Conservation (phyloP, 2,888 invertebrate genomes). For the Pseudococcus viburni region DNA sequence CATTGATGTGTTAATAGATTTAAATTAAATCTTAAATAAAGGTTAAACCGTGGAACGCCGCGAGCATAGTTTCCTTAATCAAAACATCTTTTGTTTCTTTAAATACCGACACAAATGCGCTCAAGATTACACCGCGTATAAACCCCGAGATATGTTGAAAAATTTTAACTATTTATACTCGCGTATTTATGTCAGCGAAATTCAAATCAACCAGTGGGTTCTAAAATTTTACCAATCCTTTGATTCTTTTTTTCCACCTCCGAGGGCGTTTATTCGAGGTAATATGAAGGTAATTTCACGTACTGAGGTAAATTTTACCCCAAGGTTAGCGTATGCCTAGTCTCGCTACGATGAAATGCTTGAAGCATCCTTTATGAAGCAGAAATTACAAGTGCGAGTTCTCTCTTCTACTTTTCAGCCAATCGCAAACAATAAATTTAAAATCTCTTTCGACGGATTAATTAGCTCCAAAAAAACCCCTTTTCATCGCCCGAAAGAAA, state of each 20-base stretch:
- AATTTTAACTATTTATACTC: conserved; percentile 21
- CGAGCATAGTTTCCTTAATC: conserved; percentile 8
- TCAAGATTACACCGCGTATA: neutral
- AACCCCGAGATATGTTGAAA: neutral
- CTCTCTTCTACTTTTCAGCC: neutral
- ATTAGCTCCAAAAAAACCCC: neutral
- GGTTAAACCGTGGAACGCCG: neutral
- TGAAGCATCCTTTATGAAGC: no score
- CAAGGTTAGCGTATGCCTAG: no score
- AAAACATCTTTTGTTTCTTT: conserved; percentile 48
- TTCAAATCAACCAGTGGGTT: neutral
- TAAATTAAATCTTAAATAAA: conserved; percentile 48
- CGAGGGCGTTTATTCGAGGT: no score
- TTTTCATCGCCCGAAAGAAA: conserved; percentile 1
- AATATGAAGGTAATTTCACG: no score
- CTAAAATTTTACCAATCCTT: neutral
- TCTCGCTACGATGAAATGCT: no score
- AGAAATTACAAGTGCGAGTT: neutral
- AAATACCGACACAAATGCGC: conserved; percentile 34
- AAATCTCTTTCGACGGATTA: conserved; percentile 21
- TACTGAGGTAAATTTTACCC: no score
- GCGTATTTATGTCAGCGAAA: neutral
- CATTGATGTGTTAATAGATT: conserved; percentile 45
- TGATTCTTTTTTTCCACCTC: no score
- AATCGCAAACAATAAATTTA: conserved; percentile 9